These are phyloP conservation scores for Saccostrea glomerata DNA, from an alignment of 1,140 invertebrate genomes.

Conservation along the genomic window DNA sequence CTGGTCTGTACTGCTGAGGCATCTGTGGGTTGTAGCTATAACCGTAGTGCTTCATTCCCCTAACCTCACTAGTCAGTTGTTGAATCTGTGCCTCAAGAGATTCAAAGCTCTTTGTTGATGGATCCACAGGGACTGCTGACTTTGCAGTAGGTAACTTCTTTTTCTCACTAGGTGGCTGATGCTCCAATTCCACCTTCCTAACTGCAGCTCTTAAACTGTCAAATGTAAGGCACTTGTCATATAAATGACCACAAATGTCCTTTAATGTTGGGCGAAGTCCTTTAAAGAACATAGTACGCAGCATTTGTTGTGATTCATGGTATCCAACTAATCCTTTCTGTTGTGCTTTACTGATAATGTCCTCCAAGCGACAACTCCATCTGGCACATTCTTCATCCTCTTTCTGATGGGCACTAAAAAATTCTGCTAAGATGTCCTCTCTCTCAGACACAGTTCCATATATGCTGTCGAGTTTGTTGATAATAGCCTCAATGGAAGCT, in stretches of 20 bases:
- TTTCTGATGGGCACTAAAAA: constrained; percentile 51
- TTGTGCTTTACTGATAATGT: constrained; percentile 46
- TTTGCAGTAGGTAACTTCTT: background rate
- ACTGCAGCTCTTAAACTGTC: constrained; percentile 39
- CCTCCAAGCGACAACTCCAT: constrained; percentile 55
- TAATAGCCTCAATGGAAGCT: too few relatives aligned
- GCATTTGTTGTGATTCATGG: constrained; percentile 24
- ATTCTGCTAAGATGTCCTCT: constrained; percentile 48
- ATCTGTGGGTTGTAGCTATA: too few relatives aligned
- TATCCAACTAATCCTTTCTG: background rate
- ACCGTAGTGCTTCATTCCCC: background rate
- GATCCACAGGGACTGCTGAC: background rate
- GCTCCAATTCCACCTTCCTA: constrained; percentile 40
- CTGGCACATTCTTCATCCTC: too few relatives aligned
- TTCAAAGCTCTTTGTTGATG: background rate
- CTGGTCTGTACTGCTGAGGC: too few relatives aligned
- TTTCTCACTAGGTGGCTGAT: background rate
- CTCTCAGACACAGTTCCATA: constrained; percentile 44
- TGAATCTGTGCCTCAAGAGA: background rate
- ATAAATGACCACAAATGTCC: constrained; percentile 47
- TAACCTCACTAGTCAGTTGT: background rate
- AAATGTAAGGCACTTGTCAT: constrained; percentile 37
- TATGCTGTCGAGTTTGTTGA: too few relatives aligned
- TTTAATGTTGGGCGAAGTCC: constrained; percentile 50
- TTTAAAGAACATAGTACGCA: constrained; percentile 44